phyloP scores from a whole-genome alignment of 2,888 invertebrate species.

The Lasioglossum zephyrum region DNA sequence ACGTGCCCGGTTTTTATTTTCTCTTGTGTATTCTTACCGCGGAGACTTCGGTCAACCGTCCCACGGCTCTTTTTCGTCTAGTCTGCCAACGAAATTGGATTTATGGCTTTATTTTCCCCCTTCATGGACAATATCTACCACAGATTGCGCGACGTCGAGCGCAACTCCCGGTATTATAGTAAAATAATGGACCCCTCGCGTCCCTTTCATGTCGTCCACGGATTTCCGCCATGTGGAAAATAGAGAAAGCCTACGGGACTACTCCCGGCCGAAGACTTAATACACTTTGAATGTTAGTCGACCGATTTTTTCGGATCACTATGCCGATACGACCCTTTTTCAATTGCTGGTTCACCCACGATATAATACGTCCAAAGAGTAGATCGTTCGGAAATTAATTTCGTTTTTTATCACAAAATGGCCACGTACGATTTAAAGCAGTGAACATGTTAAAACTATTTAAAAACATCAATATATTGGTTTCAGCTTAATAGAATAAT shows the following conservation, averaged over 20 bases:
- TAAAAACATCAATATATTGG: no score
- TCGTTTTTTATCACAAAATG: no score
- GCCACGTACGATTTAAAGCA: no score
- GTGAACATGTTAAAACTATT: no score
- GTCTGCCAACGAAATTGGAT: constrained; percentile 64
- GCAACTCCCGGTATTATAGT: constrained; percentile 60
- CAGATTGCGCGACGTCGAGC: constrained; percentile 64
- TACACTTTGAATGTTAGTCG: constrained; percentile 36
- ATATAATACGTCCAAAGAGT: no score
- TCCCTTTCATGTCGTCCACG: constrained; percentile 57
- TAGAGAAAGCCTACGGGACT: constrained; percentile 17
- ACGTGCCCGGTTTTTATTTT: constrained; percentile 3
- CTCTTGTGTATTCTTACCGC: constrained; percentile 11
- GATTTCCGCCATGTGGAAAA: constrained; percentile 42
- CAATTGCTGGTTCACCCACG: background rate
- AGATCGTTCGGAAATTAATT: no score
- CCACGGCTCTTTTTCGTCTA: constrained; percentile 27
- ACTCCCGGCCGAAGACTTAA: constrained; percentile 29
- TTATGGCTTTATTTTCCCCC: constrained; percentile 73
- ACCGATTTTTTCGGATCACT: constrained; percentile 34
- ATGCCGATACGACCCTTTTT: background rate
- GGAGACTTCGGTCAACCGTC: constrained; percentile 17
- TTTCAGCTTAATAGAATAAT: no score
- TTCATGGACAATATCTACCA: constrained; percentile 69
- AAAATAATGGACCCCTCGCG: constrained; percentile 68